phyloP scores from a whole-genome alignment of 2,888 invertebrate genomes.

The Nomada ruficornis region DNA sequence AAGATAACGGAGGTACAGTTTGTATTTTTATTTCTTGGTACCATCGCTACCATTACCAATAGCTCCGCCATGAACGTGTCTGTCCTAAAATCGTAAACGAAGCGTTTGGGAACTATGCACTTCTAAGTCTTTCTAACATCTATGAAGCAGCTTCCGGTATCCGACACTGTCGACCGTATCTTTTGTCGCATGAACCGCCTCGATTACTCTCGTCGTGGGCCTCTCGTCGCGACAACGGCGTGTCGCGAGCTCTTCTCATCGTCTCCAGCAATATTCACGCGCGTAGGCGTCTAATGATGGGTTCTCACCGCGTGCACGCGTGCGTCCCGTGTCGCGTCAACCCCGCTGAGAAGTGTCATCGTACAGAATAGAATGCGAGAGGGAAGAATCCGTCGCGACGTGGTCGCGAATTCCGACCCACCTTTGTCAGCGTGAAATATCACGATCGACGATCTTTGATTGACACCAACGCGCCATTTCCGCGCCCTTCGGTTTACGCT shows the following conservation, averaged over 20 bases:
- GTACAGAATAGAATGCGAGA: slow-evolving; percentile 69
- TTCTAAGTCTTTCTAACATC: too few species aligned
- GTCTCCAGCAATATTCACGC: slow-evolving; percentile 57
- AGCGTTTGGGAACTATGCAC: too few species aligned
- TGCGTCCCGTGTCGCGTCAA: slow-evolving; percentile 50
- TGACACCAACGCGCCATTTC: slow-evolving; percentile 64
- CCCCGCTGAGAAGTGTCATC: slow-evolving; percentile 64
- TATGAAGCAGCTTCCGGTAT: slow-evolving; percentile 56
- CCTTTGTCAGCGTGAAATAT: slow-evolving; percentile 64
- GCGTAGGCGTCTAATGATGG: slow-evolving; percentile 82
- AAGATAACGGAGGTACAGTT: too few species aligned
- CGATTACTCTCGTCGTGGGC: slow-evolving; percentile 47
- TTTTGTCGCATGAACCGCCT: slow-evolving; percentile 40
- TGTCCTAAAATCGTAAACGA: too few species aligned
- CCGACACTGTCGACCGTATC: slow-evolving; percentile 39
- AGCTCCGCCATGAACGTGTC: too few species aligned
- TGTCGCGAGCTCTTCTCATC: slow-evolving; percentile 35
- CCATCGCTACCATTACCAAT: too few species aligned
- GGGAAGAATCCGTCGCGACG: slow-evolving; percentile 64
- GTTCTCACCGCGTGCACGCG: slow-evolving; percentile 69
- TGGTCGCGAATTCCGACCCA: slow-evolving; percentile 66
- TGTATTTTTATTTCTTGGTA: too few species aligned
- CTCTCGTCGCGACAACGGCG: slow-evolving; percentile 62
- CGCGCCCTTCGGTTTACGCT: slow-evolving; percentile 28
- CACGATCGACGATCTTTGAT: slow-evolving; percentile 71